phyloP scores from a whole-genome alignment of 2,888 invertebrate genomes.

The Romanomermis culicivorax region DNA sequence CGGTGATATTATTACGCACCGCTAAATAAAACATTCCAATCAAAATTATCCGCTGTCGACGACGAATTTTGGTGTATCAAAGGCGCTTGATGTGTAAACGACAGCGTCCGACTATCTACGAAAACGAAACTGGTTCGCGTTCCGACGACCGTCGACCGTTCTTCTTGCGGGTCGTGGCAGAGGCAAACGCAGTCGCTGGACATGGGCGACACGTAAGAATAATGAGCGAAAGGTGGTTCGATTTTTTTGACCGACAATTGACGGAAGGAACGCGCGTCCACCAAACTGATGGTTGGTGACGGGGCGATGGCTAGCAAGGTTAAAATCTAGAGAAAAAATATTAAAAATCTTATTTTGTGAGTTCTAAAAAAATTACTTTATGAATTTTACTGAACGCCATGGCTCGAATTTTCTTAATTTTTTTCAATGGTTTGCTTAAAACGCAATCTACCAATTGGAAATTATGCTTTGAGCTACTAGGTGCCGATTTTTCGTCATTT shows the following conservation, averaged over 20 bases:
- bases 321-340: conserved; percentile 11
- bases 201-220: background rate
- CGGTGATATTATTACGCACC: no score
- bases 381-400: conserved; percentile 62
- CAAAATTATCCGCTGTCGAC: no score
- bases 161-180: conserved; percentile 21
- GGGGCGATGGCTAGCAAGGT: no score
- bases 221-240: background rate
- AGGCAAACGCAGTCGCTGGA: conserved; percentile 31
- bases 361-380: conserved; percentile 31
- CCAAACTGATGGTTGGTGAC: conserved; percentile 56
- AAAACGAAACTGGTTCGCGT: conserved; percentile 75
- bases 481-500: no score
- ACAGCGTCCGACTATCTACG: conserved; percentile 65
- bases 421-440: conserved; percentile 33
- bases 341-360: conserved; percentile 1
- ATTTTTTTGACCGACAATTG: conserved; percentile 35
- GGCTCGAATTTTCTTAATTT: conserved; percentile 56
- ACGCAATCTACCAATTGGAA: conserved; percentile 23
- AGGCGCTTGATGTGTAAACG: conserved; percentile 32
- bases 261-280: conserved; percentile 66
- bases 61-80: background rate
- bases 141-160: conserved; percentile 61
- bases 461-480: background rate
- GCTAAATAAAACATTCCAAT: no score